Base-by-base conservation (phyloP, 2,113 vertebrate species). In the Meleagris gallopavo region DNA sequence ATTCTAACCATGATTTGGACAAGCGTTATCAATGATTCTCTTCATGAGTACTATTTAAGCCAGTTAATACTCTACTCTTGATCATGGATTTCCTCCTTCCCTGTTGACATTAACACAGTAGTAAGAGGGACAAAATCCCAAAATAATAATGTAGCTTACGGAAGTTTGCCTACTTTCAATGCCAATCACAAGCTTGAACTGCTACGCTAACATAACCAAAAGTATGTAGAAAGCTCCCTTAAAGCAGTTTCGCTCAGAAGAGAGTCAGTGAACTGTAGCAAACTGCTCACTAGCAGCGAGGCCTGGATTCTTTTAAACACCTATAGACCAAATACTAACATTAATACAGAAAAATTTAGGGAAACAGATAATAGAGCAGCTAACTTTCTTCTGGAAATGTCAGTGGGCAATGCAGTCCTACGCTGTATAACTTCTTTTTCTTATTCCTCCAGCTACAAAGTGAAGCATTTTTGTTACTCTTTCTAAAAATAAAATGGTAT, bases 241-340 rank as follows among this genome's bases (percentile, higher is more conserved):
- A 57, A 5, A 85, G 54, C 48, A 64, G 41, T 38, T 38, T 54
- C 27, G 72, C n/a, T 66, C 57, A 34, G 15, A 90, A 86, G 58
- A 32, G 19, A 62, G 32, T 27, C 73, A 83, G 11, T 20, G 25
- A 72, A 54, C 46, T 40, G 5, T 27, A 45, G 24, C 20, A 9
- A 82, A 82, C 41, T 50, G 21, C 27, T 92, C n/a, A 45, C 29
- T 36, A 70, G 27, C 40, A 48, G 45, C 10, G 54, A 69, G 32
- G 40, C 21, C 32, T 75, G 32, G 2, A 21, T 74, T 91, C 62
- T 89, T 92, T 83, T 66, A 67, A 91, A 90, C 15, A 94, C 30
- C 71, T 46, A 85, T 40, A 95, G 85, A 94, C 84, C 91, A 95
- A 95, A 95, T 8, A 71, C 22, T 41, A 86, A 75, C 48, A 50